phyloP scores from a whole-genome alignment of 2,113 vertebrate genomes.

The Catharus fuscescens region DNA sequence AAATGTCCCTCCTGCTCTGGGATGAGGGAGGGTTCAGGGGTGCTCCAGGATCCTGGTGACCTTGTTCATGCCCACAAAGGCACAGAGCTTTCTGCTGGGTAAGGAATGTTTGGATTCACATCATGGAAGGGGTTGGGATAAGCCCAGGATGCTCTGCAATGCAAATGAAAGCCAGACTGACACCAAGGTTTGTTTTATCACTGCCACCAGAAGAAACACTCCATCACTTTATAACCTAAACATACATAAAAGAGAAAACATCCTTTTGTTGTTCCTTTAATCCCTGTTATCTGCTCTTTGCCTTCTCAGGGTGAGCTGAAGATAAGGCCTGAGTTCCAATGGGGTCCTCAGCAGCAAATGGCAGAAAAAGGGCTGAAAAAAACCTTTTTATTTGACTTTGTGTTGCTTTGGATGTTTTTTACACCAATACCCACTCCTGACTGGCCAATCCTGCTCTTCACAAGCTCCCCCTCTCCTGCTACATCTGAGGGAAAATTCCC shows the following conservation, averaged over 20 bases:
- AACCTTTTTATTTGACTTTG: neutral
- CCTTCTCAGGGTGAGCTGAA: neutral
- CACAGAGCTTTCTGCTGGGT: neutral
- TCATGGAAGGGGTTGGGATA: neutral
- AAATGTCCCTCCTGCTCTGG: neutral
- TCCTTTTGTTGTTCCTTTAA: neutral
- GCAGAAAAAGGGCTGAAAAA: neutral
- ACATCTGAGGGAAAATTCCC: neutral
- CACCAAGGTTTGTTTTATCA: constrained; percentile 85
- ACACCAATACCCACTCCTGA: neutral
- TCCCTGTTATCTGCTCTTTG: neutral
- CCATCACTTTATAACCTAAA: constrained; percentile 84
- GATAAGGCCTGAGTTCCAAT: neutral
- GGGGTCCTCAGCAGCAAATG: neutral
- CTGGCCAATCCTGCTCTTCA: neutral
- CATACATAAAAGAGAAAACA: neutral
- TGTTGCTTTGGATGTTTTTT: neutral
- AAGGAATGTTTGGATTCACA: neutral
- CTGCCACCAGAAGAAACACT: constrained; percentile 85
- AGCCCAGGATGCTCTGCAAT: neutral
- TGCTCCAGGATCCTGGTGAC: neutral
- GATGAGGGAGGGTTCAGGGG: neutral
- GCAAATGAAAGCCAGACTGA: constrained; percentile 59
- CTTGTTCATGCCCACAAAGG: neutral
- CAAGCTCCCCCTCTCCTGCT: neutral